Evolutionary conservation across 1,140 invertebrate species (phyloP), one percentile per base, ranked within the genome.

Genomic region (Apis dorsata): DNA sequence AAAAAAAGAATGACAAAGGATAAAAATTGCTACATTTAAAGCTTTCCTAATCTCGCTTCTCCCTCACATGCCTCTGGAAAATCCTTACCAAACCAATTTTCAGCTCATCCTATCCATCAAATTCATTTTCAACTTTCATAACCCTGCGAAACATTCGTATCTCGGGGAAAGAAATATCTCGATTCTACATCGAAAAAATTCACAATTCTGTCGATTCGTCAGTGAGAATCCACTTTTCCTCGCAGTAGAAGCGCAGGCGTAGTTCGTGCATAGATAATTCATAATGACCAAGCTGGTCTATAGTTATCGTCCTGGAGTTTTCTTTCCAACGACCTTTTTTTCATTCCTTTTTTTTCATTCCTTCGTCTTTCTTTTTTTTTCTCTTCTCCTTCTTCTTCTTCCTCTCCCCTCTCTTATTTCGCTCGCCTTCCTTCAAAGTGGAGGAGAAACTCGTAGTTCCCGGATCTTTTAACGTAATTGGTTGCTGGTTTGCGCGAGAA

Each of bases 211-310:
- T 79, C 81, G 75, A 83, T 83, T 79, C 66, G 57, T 71, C 75
- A 65, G 75, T 17, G 53, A 79, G 5, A 83, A 83, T 83, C 79
- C 53, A 68, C 76, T 79, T 83, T 75, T 83, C 15, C 49, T 60
- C 59, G 28, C 51, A 12, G 74, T 75, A 86, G 83, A 86, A 63
- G 84, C 85, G 85, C 84, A 85, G 85, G 79, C 85, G 85, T 86
- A 70, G 34, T 69, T 68, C 17, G 55, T 60, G 71, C 62, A 69
- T 86, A 79, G 85, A 86, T 86, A 86, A 86, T 86, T 86, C 85
- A 86, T 86, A 86, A 86, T 86, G 84, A 70, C 79, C 74, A 83
- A 69, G 69, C 79, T 11, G 44, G 79, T 49, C 73, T 68, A 83
- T 75, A 68, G 79, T 83, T 86, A 84, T 86, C 84, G 73, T 70